Evolutionary conservation across 1,140 invertebrate genomes (phyloP).

Genomic region (Drosophila auraria): DNA sequence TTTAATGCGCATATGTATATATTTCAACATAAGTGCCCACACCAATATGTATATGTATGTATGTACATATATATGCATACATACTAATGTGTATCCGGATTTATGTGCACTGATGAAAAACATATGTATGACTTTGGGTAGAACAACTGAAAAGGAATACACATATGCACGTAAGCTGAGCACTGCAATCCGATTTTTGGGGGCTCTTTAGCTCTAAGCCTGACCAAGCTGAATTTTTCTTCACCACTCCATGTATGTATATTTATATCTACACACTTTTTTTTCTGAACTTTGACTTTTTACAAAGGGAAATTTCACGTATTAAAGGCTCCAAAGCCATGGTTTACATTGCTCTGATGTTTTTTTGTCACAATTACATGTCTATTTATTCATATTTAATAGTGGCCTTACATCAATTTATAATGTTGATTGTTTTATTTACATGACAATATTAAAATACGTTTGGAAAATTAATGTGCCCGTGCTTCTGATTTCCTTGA

Average conservation of each 20-base stretch:
- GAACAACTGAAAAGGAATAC: slow-evolving; percentile 1
- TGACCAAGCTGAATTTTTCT: neutral
- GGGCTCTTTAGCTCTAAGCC: neutral
- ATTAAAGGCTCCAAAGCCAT: neutral
- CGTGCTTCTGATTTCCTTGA: neutral
- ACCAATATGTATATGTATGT: slow-evolving; percentile 9
- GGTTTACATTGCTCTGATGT: neutral
- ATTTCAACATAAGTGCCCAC: slow-evolving; percentile 22
- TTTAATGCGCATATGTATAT: slow-evolving; percentile 13
- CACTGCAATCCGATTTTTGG: neutral
- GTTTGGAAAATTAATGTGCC: slow-evolving; percentile 28
- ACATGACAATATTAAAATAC: slow-evolving; percentile 35
- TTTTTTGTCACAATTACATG: slow-evolving; percentile 3
- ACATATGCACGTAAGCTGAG: slow-evolving; percentile 13
- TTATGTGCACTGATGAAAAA: slow-evolving; percentile 21
- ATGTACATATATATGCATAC: slow-evolving; percentile 15
- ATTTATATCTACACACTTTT: slow-evolving; percentile 18
- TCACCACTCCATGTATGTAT: slow-evolving; percentile 24
- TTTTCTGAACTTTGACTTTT: slow-evolving; percentile 25
- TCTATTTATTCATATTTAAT: slow-evolving; percentile 28
- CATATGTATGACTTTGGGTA: slow-evolving; percentile 7
- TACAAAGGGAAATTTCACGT: slow-evolving; percentile 14
- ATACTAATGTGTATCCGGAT: slow-evolving; percentile 34
- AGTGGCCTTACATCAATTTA: slow-evolving; percentile 25
- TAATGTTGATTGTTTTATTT: slow-evolving; percentile 36